Evolutionary conservation across 2,113 vertebrate species (phyloP).

Genomic region (Rana temporaria): DNA sequence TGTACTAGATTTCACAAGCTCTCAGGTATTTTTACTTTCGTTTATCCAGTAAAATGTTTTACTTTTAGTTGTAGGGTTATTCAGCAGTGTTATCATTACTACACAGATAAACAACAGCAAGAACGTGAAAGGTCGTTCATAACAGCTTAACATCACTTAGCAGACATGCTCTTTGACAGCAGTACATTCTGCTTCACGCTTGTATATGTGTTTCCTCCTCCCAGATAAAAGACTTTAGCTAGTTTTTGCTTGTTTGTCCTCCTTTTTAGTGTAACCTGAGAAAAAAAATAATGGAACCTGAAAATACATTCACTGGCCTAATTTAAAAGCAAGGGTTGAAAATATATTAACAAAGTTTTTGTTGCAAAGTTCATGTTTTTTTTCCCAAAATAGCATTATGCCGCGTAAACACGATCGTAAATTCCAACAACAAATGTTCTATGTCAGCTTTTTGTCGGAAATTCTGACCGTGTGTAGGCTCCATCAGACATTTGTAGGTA

Average conservation of each 20-base stretch:
- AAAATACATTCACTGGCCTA: not conserved
- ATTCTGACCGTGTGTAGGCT: too few relatives aligned
- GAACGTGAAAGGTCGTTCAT: not conserved
- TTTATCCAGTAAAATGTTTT: not conserved
- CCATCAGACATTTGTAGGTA: too few relatives aligned
- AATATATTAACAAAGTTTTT: not conserved
- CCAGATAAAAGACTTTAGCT: not conserved
- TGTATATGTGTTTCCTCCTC: not conserved
- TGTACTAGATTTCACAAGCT: too few relatives aligned
- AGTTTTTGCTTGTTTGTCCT: not conserved
- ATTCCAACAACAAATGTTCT: too few relatives aligned
- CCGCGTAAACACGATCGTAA: too few relatives aligned
- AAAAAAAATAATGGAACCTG: conserved; percentile 8
- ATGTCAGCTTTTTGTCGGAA: too few relatives aligned
- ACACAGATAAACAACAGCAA: not conserved
- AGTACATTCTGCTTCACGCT: not conserved
- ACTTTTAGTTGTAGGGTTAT: not conserved
- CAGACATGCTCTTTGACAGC: not conserved
- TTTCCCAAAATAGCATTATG: too few relatives aligned
- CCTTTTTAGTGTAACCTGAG: conserved; percentile 9
- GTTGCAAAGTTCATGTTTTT: conserved; percentile 14
- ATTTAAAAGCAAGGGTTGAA: not conserved
- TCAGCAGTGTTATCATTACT: not conserved
- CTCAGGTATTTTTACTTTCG: too few relatives aligned
- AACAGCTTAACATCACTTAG: conserved; percentile 1